Conservation (phyloP, 2,797 vertebrate genomes). For the Spheniscus humboldti region DNA sequence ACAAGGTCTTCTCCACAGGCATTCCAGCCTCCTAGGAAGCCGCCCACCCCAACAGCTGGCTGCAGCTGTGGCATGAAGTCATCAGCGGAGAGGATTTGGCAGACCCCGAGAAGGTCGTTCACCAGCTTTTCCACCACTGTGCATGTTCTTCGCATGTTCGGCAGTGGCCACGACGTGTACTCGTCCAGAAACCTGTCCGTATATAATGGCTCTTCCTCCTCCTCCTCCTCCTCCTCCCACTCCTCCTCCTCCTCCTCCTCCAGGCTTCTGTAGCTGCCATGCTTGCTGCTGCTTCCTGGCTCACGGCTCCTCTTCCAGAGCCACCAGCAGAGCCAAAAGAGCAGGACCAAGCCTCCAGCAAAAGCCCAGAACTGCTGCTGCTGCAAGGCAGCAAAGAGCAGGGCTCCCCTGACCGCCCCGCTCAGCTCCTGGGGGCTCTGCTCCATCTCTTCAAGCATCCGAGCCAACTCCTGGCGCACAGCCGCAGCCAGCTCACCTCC, state of each 20-base stretch:
- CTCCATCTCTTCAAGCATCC: no score
- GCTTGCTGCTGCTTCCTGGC: background rate
- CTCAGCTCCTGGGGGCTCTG: background rate
- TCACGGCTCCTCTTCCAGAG: background rate
- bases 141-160: no score
- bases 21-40: background rate
- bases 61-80: background rate
- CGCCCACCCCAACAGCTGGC: background rate
- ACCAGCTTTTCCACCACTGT: background rate
- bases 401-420: fast-evolving
- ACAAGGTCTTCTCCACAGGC: background rate
- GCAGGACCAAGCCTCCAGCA: background rate
- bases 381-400: background rate
- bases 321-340: background rate
- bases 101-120: background rate
- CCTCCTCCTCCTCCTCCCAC: background rate
- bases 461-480: background rate
- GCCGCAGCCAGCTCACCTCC: background rate
- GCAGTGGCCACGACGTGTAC: fast-evolving
- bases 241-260: background rate
- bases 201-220: no score
- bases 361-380: background rate
- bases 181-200: no score
- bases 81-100: background rate
- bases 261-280: background rate